These are phyloP conservation scores for Charina bottae DNA, from an alignment of 2,113 vertebrate genomes.

Conservation along the genomic window DNA sequence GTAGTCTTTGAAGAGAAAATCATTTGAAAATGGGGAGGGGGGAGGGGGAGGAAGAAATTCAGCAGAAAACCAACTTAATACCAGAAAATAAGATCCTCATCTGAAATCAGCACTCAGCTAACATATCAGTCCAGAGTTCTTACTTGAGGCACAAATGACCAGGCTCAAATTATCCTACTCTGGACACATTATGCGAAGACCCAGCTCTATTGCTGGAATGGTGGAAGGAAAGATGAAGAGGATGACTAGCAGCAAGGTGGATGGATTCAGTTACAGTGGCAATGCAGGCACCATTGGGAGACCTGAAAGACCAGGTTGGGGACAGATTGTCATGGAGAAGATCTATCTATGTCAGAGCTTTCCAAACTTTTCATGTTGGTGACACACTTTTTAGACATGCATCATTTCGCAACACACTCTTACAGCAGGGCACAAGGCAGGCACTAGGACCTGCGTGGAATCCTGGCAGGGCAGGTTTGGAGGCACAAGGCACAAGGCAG, in stretches of 20 bases:
- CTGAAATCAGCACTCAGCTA: not conserved
- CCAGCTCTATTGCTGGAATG: not conserved
- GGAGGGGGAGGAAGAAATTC: not conserved
- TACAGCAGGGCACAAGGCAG: too few species aligned
- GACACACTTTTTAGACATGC: too few species aligned
- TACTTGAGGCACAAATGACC: not conserved
- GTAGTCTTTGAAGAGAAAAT: not conserved
- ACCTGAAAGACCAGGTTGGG: not conserved
- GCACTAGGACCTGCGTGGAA: too few species aligned
- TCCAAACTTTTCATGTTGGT: too few species aligned
- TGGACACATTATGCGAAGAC: not conserved
- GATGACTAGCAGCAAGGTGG: not conserved
- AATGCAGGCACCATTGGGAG: not conserved
- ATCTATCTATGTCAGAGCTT: not conserved
- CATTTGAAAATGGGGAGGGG: not conserved
- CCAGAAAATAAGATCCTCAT: too few species aligned
- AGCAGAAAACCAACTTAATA: not conserved
- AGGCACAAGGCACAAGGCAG: too few species aligned
- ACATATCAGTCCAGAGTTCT: not conserved
- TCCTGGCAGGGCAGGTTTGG: too few species aligned
- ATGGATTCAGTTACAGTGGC: not conserved
- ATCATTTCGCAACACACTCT: too few species aligned
- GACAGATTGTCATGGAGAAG: not conserved
- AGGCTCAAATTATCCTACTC: not conserved
- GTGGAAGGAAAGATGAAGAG: not conserved